These are phyloP conservation scores for Camponotus fellah DNA, from an alignment of 2,888 invertebrate genomes.

Conservation along the genomic window DNA sequence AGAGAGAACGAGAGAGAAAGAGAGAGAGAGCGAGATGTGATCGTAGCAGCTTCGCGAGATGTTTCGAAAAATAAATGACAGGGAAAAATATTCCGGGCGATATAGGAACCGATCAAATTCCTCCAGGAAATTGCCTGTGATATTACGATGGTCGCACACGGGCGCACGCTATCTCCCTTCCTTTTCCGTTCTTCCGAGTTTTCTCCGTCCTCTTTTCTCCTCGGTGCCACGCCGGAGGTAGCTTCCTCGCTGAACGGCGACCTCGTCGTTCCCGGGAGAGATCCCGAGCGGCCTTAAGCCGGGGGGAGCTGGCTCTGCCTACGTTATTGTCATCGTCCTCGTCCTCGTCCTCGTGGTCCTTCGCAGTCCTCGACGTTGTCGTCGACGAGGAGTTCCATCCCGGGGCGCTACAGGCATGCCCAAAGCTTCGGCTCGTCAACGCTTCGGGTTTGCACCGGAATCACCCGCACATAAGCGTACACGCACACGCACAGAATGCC, in stretches of 20 bases:
- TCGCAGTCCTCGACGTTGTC: conserved; percentile 36
- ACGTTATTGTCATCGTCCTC: conserved; percentile 55
- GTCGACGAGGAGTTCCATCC: conserved; percentile 49
- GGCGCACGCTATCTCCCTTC: conserved; percentile 54
- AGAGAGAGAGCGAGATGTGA: conserved; percentile 56
- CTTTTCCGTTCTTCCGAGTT: not conserved
- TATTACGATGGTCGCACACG: conserved; percentile 77
- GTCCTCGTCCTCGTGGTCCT: conserved; percentile 55
- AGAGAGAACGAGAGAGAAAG: conserved; percentile 16
- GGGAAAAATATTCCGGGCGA: conserved; percentile 80
- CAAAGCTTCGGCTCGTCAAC: conserved; percentile 53
- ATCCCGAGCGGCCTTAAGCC: conserved; percentile 63
- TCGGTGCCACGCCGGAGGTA: conserved; percentile 55
- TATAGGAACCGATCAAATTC: conserved; percentile 81
- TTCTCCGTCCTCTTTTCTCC: conserved; percentile 15
- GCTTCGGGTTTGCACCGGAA: conserved; percentile 59
- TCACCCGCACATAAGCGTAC: conserved; percentile 20
- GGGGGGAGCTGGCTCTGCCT: conserved; percentile 60
- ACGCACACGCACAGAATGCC: not conserved
- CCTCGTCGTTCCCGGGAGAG: conserved; percentile 64
- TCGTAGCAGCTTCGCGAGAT: conserved; percentile 73
- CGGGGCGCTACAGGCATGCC: conserved; percentile 44
- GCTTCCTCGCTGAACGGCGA: conserved; percentile 62
- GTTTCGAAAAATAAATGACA: conserved; percentile 79
- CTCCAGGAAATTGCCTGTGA: conserved; percentile 82